A percentile compares a stretch with the other conserved stretches of the same genome.
phyloP scores from a whole-genome alignment of 2,113 vertebrate species.

The Mobula hypostoma region DNA sequence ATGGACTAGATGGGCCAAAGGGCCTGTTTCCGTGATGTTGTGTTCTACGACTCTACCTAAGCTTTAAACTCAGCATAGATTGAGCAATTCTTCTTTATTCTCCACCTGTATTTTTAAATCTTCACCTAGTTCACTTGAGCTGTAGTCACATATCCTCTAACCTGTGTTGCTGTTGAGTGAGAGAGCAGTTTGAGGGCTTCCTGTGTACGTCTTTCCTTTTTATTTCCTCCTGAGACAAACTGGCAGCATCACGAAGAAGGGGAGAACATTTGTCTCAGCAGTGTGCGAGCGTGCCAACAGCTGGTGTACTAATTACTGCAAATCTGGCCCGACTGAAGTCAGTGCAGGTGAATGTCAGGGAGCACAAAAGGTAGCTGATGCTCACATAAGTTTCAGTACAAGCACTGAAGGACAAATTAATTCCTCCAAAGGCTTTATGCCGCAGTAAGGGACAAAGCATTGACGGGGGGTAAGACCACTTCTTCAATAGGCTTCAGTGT shows the following conservation, averaged over 20 bases:
- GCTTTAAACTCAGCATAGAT: background rate
- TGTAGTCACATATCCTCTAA: background rate
- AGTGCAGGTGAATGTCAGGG: no score
- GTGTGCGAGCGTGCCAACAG: no score
- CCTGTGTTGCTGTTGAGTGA: background rate
- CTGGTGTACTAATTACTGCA: no score
- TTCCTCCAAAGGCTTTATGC: background rate
- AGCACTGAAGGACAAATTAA: no score
- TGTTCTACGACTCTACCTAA: background rate
- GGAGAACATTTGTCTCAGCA: background rate
- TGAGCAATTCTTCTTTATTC: background rate
- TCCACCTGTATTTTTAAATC: background rate
- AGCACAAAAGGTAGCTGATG: no score
- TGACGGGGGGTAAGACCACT: background rate
- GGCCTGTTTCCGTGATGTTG: no score
- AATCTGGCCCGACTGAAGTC: no score
- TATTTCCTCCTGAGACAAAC: background rate
- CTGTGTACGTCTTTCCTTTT: background rate
- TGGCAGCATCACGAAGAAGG: background rate
- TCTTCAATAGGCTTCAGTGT: background rate
- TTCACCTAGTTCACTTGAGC: background rate
- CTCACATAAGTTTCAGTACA: no score
- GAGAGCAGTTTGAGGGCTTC: background rate
- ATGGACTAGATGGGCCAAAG: no score
- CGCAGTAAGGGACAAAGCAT: background rate